These are phyloP conservation scores for Anser cygnoides DNA, from an alignment of 2,113 vertebrate genomes.

Conservation along the genomic window DNA sequence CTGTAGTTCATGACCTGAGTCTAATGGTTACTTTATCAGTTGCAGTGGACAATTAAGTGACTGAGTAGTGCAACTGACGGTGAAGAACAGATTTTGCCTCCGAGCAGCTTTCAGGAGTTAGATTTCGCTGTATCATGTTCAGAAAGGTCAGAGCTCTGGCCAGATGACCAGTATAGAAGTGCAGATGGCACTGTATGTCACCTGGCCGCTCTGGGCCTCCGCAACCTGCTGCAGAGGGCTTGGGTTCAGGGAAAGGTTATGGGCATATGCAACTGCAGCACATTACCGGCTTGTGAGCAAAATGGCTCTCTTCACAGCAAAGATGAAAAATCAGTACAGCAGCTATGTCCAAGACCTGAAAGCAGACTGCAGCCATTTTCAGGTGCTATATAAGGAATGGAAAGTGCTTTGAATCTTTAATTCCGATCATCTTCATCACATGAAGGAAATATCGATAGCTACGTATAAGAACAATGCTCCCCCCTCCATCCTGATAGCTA, in stretches of 20 bases:
- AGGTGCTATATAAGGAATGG: neutral
- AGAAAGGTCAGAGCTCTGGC: conserved; percentile 81
- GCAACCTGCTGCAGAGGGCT: conserved; percentile 77
- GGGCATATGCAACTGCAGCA: conserved; percentile 51
- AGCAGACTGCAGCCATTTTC: neutral
- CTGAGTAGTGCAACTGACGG: conserved; percentile 75
- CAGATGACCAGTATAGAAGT: conserved; percentile 82
- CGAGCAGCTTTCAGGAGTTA: conserved; percentile 81
- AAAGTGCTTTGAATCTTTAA: neutral
- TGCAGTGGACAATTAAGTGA: conserved; percentile 79
- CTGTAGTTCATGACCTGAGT: conserved; percentile 76
- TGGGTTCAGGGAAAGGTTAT: conserved; percentile 82
- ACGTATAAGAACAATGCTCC: neutral
- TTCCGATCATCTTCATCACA: neutral
- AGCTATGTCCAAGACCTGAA: neutral
- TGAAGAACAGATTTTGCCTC: conserved; percentile 84
- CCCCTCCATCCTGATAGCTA: neutral
- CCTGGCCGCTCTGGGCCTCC: conserved; percentile 76
- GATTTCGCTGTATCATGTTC: conserved; percentile 84
- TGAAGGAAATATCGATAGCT: neutral
- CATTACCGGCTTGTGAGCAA: conserved; percentile 21
- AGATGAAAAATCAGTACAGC: conserved; percentile 24
- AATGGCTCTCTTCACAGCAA: neutral
- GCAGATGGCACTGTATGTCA: conserved; percentile 81
- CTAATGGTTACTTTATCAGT: conserved; percentile 80